Evolutionary conservation across 2,888 invertebrate species (phyloP), one percentile per base, ranked within the genome.

Genomic region (Sycophila texana): DNA sequence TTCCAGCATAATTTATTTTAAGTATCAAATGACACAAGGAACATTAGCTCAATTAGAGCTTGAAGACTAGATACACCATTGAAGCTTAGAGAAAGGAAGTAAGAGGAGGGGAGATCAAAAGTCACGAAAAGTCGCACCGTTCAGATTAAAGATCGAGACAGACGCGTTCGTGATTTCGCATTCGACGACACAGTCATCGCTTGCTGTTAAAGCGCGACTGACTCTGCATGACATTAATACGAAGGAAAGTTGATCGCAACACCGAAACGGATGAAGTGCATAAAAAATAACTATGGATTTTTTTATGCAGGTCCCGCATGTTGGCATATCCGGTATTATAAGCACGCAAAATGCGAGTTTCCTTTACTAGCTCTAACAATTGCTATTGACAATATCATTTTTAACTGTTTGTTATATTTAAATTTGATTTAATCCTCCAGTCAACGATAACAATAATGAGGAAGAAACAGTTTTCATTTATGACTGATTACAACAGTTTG

Each of bases 241-340:
- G 39, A 39, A 30, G 13, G 53, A 53, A 63, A 63, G 14, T 55
- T 66, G 5, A n/a, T 61, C 22, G 51, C 55, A 12, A 39, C 61
- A 39, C n/a, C 39, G 16, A 26, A 60, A 60, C 26, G 18, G 13
- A 10, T 2, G 0, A 10, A 68, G 14, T 16, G 61, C 53, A 22
- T 53, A 39, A 65, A 55, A 74, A 49, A 53, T 53, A 74, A 49
- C 12, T 39, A 10, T 3, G 4, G 14, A 51, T 53, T 74, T 55
- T 55, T 68, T 72, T 60, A 77, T 66, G 77, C 72, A 72, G 60
- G 77, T 58, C 72, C 66, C 66, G 49, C 77, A 65, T 47, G 55
- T 49, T 47, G 18, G 57, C 18, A 18, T 58, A 58, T 77, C 72
- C 77, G 77, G 77, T 30, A 66, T 66, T 66, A 57, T 22, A n/a